Evolutionary conservation across 2,797 vertebrate genomes (phyloP).

Genomic region (Echeneis naucrates): DNA sequence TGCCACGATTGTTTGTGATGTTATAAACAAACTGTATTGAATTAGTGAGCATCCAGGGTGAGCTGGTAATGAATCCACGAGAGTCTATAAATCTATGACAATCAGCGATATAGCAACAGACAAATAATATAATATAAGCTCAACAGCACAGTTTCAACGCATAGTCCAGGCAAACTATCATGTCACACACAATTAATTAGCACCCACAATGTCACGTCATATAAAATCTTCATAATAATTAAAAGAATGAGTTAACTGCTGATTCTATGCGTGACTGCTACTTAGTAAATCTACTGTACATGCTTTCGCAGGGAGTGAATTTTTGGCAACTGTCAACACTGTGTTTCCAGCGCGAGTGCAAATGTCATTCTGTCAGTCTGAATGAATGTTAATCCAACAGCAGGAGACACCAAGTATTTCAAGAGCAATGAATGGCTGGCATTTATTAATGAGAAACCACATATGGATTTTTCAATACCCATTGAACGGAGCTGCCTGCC

Average conservation of each 20-base stretch:
- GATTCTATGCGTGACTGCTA: slow-evolving; percentile 1
- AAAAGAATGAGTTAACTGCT: slow-evolving; percentile 9
- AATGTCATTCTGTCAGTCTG: slow-evolving; percentile 63
- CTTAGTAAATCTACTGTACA: slow-evolving; percentile 25
- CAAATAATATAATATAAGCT: background rate
- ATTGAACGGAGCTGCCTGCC: slow-evolving; percentile 3
- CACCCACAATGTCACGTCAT: background rate
- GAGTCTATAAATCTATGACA: slow-evolving; percentile 8
- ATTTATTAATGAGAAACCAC: slow-evolving; percentile 61
- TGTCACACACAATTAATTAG: slow-evolving; percentile 11
- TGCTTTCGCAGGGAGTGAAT: slow-evolving; percentile 28
- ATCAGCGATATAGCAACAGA: background rate
- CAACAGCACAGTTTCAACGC: background rate
- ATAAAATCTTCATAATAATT: background rate
- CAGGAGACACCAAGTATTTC: slow-evolving; percentile 39
- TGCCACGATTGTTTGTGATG: background rate
- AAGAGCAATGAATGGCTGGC: slow-evolving; percentile 51
- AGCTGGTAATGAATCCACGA: slow-evolving; percentile 17
- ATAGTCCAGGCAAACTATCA: background rate
- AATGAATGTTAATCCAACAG: slow-evolving; percentile 59
- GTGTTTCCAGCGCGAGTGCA: slow-evolving; percentile 58
- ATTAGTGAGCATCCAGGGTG: slow-evolving; percentile 7
- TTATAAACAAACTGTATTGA: slow-evolving; percentile 14
- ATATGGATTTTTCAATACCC: slow-evolving; percentile 38
- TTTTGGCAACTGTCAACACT: slow-evolving; percentile 47